Evolutionary conservation across 2,797 vertebrate species (phyloP), one percentile per base, ranked within the genome.

Genomic region (Danio aesculapii): DNA sequence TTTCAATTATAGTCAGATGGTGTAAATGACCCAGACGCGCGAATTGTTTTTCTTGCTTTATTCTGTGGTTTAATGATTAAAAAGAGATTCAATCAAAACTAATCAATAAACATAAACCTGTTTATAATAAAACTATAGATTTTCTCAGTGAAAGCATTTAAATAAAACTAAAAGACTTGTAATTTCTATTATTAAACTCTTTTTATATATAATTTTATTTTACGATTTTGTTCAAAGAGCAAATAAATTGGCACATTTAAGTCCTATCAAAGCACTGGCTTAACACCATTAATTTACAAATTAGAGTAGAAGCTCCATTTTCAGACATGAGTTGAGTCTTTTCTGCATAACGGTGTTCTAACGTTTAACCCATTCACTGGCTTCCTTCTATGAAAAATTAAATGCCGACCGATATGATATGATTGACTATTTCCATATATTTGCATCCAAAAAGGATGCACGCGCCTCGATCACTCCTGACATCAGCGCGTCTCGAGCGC

Each of bases 401-500:
- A 6, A 52, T 19, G 46, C 69, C 30, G 19, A 11, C 9, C 11
- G 19, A 52, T 49, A 59, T 47, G 44, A 59, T 69, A 50, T 14
- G 44, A 47, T 43, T 30, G 64, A 21, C 52, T 11, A 21, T 41
- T 53, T 64, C 13, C 11, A 16, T 6, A 52, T 81, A 66, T 49
- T 41, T 19, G 43, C 5, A 5, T 67, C 21, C 52, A 14, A 50
- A 39, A 57, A 50, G 30, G 82, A 76, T 43, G 77, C 72, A 68
- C 47, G 67, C 66, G 58, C 47, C 49, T 46, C 47, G 41, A 55
- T 53, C 49, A 62, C 47, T 30, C 58, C 79, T 68, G 70, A 43
- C 39, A 55, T 39, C 52, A 14, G 16, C 55, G 43, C 12, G 49
- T 72, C 67, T 62, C 47, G 59, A 52, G 58, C 52, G 50, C 14